phyloP scores from a whole-genome alignment of 2,113 vertebrate genomes.

The Larimichthys crocea region DNA sequence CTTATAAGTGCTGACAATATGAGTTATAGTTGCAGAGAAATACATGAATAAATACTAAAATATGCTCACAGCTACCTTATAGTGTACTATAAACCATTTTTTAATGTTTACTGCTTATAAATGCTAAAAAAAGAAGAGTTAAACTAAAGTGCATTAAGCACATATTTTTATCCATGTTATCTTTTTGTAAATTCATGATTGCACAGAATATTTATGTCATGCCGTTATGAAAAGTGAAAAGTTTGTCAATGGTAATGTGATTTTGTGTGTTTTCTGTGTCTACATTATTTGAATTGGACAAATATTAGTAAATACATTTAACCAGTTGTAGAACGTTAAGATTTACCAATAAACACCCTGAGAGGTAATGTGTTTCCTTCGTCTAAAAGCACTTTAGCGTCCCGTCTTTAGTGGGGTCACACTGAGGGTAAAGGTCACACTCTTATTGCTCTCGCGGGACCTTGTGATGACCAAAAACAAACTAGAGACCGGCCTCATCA shows the following conservation, averaged over 20 bases:
- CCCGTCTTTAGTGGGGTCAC: conserved; percentile 31
- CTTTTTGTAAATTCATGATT: conserved; percentile 20
- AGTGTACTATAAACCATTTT: background rate
- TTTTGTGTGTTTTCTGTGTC: background rate
- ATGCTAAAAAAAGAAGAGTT: background rate
- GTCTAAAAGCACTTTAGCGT: background rate
- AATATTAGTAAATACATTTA: background rate
- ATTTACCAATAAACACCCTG: background rate
- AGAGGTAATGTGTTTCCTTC: background rate
- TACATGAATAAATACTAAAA: background rate
- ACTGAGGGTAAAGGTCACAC: conserved; percentile 49
- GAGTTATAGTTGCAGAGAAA: background rate
- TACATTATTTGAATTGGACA: background rate
- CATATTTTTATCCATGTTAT: conserved; percentile 2
- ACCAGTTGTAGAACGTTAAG: background rate
- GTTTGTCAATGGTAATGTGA: conserved; percentile 18
- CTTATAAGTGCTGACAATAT: background rate
- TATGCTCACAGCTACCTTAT: background rate
- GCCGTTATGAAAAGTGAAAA: conserved; percentile 20
- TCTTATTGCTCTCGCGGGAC: conserved; percentile 55
- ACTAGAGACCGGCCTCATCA: conserved; percentile 27
- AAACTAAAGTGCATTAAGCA: background rate
- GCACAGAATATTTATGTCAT: conserved; percentile 12
- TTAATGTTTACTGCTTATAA: background rate
- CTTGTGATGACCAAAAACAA: conserved; percentile 54